Evolutionary conservation across 2,888 invertebrate genomes (phyloP).

Genomic region (Sthenelais limicola): DNA sequence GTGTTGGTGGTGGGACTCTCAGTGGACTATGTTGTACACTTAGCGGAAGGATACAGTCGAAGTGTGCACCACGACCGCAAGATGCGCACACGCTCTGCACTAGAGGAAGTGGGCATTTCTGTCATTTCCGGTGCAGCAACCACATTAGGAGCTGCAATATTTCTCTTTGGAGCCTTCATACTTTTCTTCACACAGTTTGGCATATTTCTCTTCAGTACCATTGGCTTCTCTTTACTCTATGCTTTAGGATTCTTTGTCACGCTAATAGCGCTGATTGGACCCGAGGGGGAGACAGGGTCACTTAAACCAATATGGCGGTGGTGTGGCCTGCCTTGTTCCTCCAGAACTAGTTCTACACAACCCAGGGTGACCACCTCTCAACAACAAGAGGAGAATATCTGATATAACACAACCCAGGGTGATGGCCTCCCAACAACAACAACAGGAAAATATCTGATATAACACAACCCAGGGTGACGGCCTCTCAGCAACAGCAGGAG

Average conservation of each 20-base stretch:
- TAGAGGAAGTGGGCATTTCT: slow-evolving; percentile 63
- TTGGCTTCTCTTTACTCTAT: slow-evolving; percentile 62
- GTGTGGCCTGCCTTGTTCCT: no score
- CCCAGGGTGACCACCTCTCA: no score
- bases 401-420: no score
- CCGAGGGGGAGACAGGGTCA: slow-evolving; percentile 52
- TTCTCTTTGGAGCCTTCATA: slow-evolving; percentile 62
- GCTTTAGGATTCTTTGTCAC: slow-evolving; percentile 60
- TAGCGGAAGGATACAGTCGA: slow-evolving; percentile 65
- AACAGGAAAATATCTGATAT: no score
- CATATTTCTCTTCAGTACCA: slow-evolving; percentile 63
- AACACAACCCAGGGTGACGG: no score
- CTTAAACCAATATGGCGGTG: slow-evolving; percentile 42
- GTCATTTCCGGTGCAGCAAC: slow-evolving; percentile 65
- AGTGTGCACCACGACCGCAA: slow-evolving; percentile 57
- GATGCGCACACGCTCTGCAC: slow-evolving; percentile 60
- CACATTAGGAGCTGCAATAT: slow-evolving; percentile 62
- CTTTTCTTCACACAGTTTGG: slow-evolving; percentile 66
- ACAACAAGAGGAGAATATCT: no score
- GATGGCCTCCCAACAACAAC: no score
- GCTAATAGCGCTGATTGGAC: slow-evolving; percentile 59
- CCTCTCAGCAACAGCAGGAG: no score
- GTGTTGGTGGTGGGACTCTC: slow-evolving; percentile 65
- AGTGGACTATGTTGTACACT: slow-evolving; percentile 67
- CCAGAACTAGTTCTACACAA: no score